Evolutionary conservation across 2,113 vertebrate genomes (phyloP).

Genomic region (Serilophus lunatus): DNA sequence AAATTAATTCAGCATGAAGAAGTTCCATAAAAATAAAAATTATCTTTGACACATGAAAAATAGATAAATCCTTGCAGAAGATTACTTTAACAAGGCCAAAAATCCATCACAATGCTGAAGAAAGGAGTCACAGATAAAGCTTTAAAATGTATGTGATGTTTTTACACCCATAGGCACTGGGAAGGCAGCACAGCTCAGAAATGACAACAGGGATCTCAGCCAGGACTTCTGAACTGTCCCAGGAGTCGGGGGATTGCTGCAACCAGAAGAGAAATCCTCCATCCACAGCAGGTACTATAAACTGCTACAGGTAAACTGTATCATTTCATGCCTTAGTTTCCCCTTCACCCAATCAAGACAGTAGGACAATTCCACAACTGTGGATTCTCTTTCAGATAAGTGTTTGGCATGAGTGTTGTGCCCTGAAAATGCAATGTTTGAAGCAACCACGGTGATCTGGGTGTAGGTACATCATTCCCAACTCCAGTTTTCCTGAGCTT

Average conservation of each 20-base stretch:
- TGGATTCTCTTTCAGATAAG: background rate
- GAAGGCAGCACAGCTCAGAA: background rate
- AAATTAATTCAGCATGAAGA: conserved; percentile 25
- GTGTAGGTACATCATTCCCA: too few relatives aligned
- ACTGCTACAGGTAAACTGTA: background rate
- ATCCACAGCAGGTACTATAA: background rate
- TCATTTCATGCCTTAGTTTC: background rate
- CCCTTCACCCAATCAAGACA: background rate
- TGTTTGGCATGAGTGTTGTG: background rate
- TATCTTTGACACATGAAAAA: background rate
- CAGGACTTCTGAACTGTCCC: background rate
- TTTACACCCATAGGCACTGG: background rate
- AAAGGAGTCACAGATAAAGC: background rate
- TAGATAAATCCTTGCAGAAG: background rate
- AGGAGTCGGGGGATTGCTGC: background rate
- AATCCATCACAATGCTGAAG: background rate
- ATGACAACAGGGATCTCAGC: background rate
- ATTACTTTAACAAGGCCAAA: conserved; percentile 3
- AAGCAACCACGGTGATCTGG: background rate
- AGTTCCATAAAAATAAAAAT: background rate
- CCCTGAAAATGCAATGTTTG: background rate
- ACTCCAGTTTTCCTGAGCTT: background rate
- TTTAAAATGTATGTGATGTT: background rate
- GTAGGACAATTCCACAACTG: background rate
- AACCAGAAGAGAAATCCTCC: background rate